Evolutionary conservation across 2,797 vertebrate species (phyloP), one percentile per base, ranked within the genome.

Genomic region (Sebastes baramenuke): DNA sequence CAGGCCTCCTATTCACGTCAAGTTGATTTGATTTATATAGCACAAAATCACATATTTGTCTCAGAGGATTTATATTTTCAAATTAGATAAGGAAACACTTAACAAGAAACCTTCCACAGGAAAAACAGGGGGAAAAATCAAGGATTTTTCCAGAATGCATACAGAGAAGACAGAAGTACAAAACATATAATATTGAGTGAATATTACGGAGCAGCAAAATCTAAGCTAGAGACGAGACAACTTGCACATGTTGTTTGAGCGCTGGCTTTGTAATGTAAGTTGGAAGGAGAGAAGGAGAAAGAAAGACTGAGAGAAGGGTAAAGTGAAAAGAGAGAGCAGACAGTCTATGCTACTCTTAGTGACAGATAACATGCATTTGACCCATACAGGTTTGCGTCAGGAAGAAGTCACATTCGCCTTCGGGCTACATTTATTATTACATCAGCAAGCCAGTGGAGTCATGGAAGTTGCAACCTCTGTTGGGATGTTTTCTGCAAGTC

Each of bases 381-480:
- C 61, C 69, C 55, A 52, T 72, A 34, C 59, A 85, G 56, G 65
- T 61, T 72, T 56, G 74, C 83, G 69, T 91, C 83, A 90, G 66
- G 49, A 65, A 79, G 75, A 75, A 58, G 59, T 55, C 85, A 76
- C 56, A 38, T 72, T 56, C 29, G 42, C 76, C 86, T 73, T 29
- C 13, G 46, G 81, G 77, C 74, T 72, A 71, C 34, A 72, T 58
- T 84, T 42, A 77, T 65, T 82, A 80, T 84, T 82, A 72, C 61
- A 83, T 88, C 80, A 89, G 52, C 60, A 77, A 67, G 30, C 76
- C 87, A 84, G 65, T 79, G 38, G 46, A 81, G 65, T 79, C 84
- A 81, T 56, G 55, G 27, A 38, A 87, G 71, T 69, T 69, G 64
- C 76, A 75, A 79, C 60, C 81, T 83, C 60, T 72, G 25, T 59